A percentile compares a stretch with the other conserved stretches of the same genome.
Evolutionary conservation across 1,140 invertebrate species (phyloP).

Genomic region (Lutraria rhynchaena): DNA sequence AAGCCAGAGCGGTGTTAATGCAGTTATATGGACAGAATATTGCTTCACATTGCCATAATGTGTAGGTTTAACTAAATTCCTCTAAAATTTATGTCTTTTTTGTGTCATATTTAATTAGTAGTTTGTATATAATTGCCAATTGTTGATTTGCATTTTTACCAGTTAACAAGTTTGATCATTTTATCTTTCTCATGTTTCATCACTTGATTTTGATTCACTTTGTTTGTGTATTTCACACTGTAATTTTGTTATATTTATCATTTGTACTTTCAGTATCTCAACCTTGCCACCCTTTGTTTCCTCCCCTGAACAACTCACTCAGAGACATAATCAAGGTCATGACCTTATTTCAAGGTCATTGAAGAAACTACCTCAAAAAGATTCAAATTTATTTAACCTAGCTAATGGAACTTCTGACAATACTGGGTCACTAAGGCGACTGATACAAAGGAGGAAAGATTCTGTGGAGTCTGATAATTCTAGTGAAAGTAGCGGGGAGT

Average conservation of each 20-base stretch:
- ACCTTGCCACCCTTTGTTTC: constrained; percentile 9
- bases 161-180: too few relatives aligned
- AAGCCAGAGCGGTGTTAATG: constrained; percentile 49
- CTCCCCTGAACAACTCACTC: neutral
- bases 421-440: constrained; percentile 6
- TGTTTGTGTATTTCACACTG: too few relatives aligned
- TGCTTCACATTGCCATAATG: constrained; percentile 40
- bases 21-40: constrained; percentile 50
- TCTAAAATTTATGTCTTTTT: too few relatives aligned
- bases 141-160: too few relatives aligned
- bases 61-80: too few relatives aligned
- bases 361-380: constrained; percentile 47
- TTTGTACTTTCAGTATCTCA: constrained; percentile 24
- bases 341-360: constrained; percentile 54
- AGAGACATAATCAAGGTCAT: constrained; percentile 6
- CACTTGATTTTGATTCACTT: too few relatives aligned
- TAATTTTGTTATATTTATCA: neutral
- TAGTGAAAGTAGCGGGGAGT: constrained; percentile 56
- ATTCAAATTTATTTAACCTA: constrained; percentile 9
- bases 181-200: too few relatives aligned
- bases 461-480: constrained; percentile 50
- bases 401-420: constrained; percentile 27
- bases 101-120: too few relatives aligned
- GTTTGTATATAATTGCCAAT: too few relatives aligned
- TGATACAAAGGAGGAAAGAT: constrained; percentile 42